Percentiles rank a stretch among this genome's conserved stretches.
These are phyloP conservation scores for Neofelis nebulosa DNA, from an alignment of 2,113 vertebrate genomes.

Conservation along the genomic window DNA sequence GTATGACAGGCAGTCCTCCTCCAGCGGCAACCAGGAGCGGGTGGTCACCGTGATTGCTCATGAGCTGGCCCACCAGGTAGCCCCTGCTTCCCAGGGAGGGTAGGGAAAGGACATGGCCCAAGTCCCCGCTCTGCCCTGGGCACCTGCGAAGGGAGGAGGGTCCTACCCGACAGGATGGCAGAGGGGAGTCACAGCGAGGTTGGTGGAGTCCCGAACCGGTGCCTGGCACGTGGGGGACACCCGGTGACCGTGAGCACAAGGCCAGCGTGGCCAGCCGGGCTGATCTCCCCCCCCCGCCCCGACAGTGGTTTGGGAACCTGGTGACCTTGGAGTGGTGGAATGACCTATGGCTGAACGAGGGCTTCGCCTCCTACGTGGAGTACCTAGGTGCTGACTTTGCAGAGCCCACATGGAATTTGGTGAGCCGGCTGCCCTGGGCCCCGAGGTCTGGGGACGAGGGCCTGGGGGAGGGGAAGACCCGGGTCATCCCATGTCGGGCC, in stretches of 20 bases:
- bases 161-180: neutral
- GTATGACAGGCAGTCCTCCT: conserved; percentile 84
- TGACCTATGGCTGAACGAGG: conserved; percentile 95
- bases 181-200: too few species aligned
- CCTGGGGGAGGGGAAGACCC: accelerated
- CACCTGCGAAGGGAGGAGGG: neutral
- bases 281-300: neutral
- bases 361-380: conserved; percentile 93
- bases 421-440: conserved; percentile 72
- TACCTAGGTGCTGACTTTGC: conserved; percentile 87
- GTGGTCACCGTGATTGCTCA: conserved; percentile 91
- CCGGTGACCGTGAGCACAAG: accelerated
- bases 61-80: conserved; percentile 96
- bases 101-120: neutral
- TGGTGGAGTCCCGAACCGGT: accelerated
- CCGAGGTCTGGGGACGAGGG: accelerated
- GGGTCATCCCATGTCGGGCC: neutral
- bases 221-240: neutral
- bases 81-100: accelerated
- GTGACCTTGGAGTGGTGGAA: conserved; percentile 95
- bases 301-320: conserved; percentile 95
- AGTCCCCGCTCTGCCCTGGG: neutral
- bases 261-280: accelerated
- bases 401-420: conserved; percentile 87
- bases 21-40: conserved; percentile 92